Percentiles rank a stretch among this genome's conserved stretches.
phyloP scores from a whole-genome alignment of 2,888 invertebrate species.

The Frankliniella intonsa region DNA sequence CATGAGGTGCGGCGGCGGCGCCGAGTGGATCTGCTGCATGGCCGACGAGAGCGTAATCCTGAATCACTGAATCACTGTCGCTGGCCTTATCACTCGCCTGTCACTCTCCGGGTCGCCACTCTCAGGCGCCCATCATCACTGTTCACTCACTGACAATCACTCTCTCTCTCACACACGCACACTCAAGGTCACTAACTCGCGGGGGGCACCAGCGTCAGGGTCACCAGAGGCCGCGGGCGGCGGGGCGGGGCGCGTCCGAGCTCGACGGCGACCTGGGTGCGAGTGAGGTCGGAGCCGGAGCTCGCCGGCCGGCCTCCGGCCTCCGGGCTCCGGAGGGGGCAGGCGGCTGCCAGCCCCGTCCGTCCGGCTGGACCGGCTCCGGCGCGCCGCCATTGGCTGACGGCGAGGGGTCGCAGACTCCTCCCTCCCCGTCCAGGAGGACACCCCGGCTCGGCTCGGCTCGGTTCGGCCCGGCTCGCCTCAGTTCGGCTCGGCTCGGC shows the following conservation, averaged over 20 bases:
- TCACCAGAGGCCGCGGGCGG: neutral
- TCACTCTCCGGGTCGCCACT: neutral
- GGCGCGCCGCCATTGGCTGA: neutral
- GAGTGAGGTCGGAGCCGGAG: neutral
- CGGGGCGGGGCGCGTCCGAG: neutral
- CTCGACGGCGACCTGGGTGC: neutral
- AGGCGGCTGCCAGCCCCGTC: conserved; percentile 5
- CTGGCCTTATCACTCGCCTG: too few relatives aligned
- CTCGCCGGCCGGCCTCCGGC: neutral
- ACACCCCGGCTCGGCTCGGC: neutral
- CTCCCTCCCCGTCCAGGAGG: neutral
- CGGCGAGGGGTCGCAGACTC: conserved; percentile 1
- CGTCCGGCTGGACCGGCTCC: neutral
- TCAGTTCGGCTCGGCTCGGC: neutral
- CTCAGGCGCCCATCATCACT: neutral
- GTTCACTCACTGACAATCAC: neutral
- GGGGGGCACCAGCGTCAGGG: neutral
- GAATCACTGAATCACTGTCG: neutral
- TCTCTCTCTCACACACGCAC: neutral
- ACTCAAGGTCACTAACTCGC: neutral
- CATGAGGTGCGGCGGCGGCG: conserved; percentile 16
- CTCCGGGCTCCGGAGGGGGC: neutral
- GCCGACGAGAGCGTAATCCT: neutral
- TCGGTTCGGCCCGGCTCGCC: neutral
- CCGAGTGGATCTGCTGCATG: conserved; percentile 3